A percentile compares a stretch with the other conserved stretches of the same genome.
These are phyloP conservation scores for Propsilocerus akamusi DNA, from an alignment of 1,140 invertebrate species.

Conservation along the genomic window DNA sequence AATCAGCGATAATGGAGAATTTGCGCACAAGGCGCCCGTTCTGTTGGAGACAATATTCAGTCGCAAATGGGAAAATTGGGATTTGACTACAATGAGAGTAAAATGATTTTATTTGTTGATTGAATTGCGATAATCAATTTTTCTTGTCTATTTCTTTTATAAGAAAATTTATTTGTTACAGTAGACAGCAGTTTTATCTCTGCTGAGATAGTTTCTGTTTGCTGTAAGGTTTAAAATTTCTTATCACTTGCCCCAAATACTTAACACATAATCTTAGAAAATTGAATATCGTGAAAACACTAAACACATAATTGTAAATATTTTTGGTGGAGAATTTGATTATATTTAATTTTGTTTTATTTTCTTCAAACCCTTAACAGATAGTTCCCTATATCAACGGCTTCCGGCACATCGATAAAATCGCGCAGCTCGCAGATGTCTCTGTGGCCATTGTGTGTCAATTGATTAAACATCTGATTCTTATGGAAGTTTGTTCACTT, in stretches of 20 bases:
- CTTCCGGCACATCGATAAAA: slow-evolving; percentile 69
- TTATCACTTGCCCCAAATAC: no score
- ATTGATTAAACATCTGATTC: slow-evolving; percentile 78
- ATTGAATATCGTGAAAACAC: no score
- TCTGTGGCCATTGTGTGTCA: slow-evolving; percentile 81
- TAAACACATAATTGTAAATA: no score
- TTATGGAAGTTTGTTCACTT: slow-evolving; percentile 47
- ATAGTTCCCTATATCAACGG: slow-evolving; percentile 70
- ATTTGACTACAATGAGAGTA: slow-evolving; percentile 72
- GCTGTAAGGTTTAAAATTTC: no score
- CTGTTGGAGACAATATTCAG: no score
- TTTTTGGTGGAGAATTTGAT: no score
- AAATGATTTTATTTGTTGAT: slow-evolving; percentile 3
- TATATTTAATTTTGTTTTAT: neutral
- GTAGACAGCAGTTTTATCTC: no score
- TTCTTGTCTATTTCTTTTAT: no score
- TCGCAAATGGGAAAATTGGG: slow-evolving; percentile 73
- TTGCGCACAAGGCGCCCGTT: slow-evolving; percentile 3
- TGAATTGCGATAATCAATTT: no score
- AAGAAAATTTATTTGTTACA: no score
- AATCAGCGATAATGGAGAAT: neutral
- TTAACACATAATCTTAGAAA: no score
- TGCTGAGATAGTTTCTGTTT: no score
- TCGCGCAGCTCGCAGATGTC: slow-evolving; percentile 65
- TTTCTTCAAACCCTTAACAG: slow-evolving; percentile 15